A percentile compares a stretch with the other conserved stretches of the same genome.
Conservation (phyloP, 2,113 vertebrate genomes). For the Trogon surrucura region DNA sequence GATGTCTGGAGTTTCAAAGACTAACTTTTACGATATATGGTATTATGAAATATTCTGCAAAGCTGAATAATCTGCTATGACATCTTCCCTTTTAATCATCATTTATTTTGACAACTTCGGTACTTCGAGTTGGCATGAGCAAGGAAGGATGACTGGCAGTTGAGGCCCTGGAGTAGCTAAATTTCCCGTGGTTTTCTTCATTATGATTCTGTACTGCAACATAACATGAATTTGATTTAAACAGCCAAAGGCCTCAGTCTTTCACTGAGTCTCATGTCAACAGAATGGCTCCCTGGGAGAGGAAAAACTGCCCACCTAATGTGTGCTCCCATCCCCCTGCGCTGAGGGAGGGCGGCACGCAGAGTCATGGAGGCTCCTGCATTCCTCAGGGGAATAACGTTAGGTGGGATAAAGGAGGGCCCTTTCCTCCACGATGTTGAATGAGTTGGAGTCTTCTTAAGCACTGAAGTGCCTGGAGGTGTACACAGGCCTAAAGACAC, state of each 20-base stretch:
- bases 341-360: rapidly evolving
- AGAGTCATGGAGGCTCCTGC: rapidly evolving
- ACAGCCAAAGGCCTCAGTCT: conserved; percentile 2
- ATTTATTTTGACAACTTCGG: conserved; percentile 24
- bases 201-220: not conserved
- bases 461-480: not conserved
- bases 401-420: not conserved
- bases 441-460: not conserved
- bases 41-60: not conserved
- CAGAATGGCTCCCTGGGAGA: not conserved
- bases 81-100: not conserved
- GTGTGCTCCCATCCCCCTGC: rapidly evolving
- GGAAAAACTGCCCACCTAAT: not conserved
- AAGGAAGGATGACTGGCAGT: conserved; percentile 1
- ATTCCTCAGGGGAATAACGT: not conserved
- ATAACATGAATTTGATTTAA: not conserved
- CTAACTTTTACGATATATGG: not conserved
- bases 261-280: not conserved
- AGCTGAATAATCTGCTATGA: conserved; percentile 15
- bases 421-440: not conserved
- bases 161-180: not conserved
- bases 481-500: not conserved
- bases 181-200: conserved; percentile 30
- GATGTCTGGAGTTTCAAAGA: not conserved
- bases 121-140: not conserved